A percentile compares a stretch with the other conserved stretches of the same genome.
These are phyloP conservation scores for Cosmopolites sordidus DNA, from an alignment of 2,888 invertebrate species.

Conservation along the genomic window DNA sequence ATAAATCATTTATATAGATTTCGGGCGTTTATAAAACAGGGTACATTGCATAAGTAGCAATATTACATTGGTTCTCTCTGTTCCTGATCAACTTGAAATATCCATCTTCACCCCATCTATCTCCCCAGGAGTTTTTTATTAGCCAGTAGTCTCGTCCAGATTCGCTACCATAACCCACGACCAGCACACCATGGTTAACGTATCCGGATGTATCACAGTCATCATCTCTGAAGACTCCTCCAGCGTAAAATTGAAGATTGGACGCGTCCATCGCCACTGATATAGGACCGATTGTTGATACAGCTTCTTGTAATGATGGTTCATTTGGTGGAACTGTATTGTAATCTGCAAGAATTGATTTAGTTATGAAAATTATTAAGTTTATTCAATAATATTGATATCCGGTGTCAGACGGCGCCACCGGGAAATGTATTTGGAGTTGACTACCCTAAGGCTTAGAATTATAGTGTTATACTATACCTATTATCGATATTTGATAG, in stretches of 20 bases:
- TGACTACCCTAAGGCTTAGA: too few species aligned
- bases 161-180: constrained; percentile 72
- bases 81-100: constrained; percentile 33
- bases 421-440: too few species aligned
- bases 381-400: too few species aligned
- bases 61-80: constrained; percentile 69
- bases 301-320: constrained; percentile 25
- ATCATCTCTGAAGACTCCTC: constrained; percentile 73
- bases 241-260: constrained; percentile 74
- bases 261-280: constrained; percentile 81
- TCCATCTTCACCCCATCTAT: constrained; percentile 35
- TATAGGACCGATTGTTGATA: constrained; percentile 78
- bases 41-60: constrained; percentile 72
- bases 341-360: constrained; percentile 15
- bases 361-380: too few species aligned
- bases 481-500: constrained; percentile 11
- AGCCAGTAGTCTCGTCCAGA: constrained; percentile 57
- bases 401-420: too few species aligned
- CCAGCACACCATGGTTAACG: constrained; percentile 77
- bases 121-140: constrained; percentile 63
- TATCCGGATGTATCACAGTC: constrained; percentile 57
- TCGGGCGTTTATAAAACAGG: constrained; percentile 60
- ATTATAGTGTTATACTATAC: constrained; percentile 4
- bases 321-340: constrained; percentile 20
- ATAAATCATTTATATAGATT: too few species aligned